Evolutionary conservation across 2,113 vertebrate genomes (phyloP).

Genomic region (Melospiza georgiana): DNA sequence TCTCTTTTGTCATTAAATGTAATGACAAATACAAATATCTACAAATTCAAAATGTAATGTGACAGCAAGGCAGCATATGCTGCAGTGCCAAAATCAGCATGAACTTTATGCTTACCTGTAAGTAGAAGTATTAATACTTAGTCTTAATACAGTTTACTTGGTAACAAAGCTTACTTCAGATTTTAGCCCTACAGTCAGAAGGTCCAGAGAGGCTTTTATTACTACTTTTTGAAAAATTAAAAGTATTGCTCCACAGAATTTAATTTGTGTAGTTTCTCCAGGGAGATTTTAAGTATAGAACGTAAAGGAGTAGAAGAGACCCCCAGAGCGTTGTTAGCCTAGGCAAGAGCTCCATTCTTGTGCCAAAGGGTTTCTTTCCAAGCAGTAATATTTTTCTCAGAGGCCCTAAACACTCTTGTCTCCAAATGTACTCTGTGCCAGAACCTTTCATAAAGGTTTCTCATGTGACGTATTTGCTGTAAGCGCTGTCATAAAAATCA

Average conservation of each 20-base stretch:
- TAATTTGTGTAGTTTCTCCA: not conserved
- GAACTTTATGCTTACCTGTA: not conserved
- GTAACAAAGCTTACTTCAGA: not conserved
- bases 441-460: constrained; percentile 23
- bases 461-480: constrained; percentile 2
- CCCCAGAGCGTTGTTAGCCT: not conserved
- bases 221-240: not conserved
- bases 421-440: not conserved
- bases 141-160: not conserved
- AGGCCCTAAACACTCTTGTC: not conserved
- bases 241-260: not conserved
- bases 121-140: not conserved
- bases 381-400: not conserved
- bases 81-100: not conserved
- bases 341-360: not conserved
- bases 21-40: not conserved
- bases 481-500: not conserved
- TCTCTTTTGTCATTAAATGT: not conserved
- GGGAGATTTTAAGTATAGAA: not conserved
- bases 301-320: not conserved
- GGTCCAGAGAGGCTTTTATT: not conserved
- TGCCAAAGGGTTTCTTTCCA: constrained; percentile 8
- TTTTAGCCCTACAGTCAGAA: not conserved
- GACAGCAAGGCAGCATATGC: not conserved
- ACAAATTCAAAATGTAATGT: not conserved